phyloP scores from a whole-genome alignment of 2,113 vertebrate genomes.

The Hoplias malabaricus region DNA sequence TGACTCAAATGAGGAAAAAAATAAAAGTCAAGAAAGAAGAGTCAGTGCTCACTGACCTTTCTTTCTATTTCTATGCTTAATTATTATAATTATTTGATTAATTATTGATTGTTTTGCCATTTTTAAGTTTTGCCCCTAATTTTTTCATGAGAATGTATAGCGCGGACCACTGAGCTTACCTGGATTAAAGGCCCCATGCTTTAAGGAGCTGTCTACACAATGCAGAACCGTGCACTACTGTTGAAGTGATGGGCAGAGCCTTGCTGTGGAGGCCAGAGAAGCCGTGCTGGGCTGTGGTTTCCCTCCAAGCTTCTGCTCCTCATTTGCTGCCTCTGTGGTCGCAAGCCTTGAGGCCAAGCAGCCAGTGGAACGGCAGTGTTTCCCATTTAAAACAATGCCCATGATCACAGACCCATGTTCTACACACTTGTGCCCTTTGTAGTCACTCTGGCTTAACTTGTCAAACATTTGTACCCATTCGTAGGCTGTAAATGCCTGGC shows the following conservation, averaged over 20 bases:
- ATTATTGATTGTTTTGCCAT: too few relatives aligned
- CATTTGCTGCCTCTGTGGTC: constrained; percentile 57
- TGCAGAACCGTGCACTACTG: neutral
- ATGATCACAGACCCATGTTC: constrained; percentile 43
- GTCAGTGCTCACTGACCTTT: too few relatives aligned
- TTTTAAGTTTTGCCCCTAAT: too few relatives aligned
- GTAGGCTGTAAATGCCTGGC: constrained; percentile 54
- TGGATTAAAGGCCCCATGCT: neutral
- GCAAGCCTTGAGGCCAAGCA: constrained; percentile 47
- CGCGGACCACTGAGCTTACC: neutral
- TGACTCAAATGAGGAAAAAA: too few relatives aligned
- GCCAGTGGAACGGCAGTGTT: constrained; percentile 43
- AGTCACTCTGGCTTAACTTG: constrained; percentile 53
- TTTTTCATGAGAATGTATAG: too few relatives aligned
- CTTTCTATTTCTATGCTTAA: too few relatives aligned
- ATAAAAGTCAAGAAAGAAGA: too few relatives aligned
- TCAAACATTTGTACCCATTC: constrained; percentile 57
- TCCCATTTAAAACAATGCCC: constrained; percentile 50
- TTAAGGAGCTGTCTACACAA: neutral
- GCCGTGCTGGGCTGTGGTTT: constrained; percentile 41
- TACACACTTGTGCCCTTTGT: constrained; percentile 45
- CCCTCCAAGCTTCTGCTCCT: constrained; percentile 51
- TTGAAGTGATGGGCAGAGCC: constrained; percentile 30
- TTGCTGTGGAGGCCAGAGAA: constrained; percentile 27
- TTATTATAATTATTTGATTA: too few relatives aligned